A percentile compares a stretch with the other conserved stretches of the same genome.
phyloP scores from a whole-genome alignment of 2,888 invertebrate genomes.

The Subacronicta megacephala region DNA sequence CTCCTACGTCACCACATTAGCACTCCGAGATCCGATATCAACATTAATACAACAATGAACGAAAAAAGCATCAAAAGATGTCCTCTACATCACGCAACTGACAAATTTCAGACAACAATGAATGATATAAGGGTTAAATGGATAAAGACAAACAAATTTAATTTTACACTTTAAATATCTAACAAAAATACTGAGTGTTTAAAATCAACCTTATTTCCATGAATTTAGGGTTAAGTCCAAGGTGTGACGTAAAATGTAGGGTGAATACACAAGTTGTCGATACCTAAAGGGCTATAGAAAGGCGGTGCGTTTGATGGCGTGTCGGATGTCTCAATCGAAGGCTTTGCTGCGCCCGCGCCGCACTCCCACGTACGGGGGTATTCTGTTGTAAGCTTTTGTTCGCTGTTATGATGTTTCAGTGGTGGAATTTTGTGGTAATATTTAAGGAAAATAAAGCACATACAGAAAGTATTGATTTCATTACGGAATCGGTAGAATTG shows the following conservation, averaged over 20 bases:
- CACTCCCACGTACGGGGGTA: constrained; percentile 72
- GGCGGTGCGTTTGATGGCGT: constrained; percentile 84
- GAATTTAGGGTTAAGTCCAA: constrained; percentile 25
- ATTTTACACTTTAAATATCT: constrained; percentile 20
- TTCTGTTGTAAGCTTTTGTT: constrained; percentile 63
- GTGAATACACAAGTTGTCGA: constrained; percentile 66
- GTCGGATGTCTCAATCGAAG: constrained; percentile 87
- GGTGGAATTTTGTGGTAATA: constrained; percentile 49
- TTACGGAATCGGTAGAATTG: constrained; percentile 10
- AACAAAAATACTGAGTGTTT: constrained; percentile 21
- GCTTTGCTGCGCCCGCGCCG: constrained; percentile 80
- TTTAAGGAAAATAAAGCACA: constrained; percentile 44
- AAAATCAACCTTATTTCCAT: constrained; percentile 55
- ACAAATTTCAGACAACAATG: constrained; percentile 87
- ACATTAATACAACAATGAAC: constrained; percentile 74
- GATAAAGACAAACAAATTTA: constrained; percentile 70
- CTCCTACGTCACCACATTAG: constrained; percentile 68
- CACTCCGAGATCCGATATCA: constrained; percentile 74
- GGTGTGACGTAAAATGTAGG: constrained; percentile 46
- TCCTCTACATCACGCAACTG: constrained; percentile 83
- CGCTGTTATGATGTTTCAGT: constrained; percentile 63
- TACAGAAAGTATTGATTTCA: constrained; percentile 38
- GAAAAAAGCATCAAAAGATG: constrained; percentile 64
- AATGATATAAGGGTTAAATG: constrained; percentile 85
- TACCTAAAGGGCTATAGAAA: constrained; percentile 81